Conservation (phyloP, 2,888 invertebrate genomes). For the Actias luna region DNA sequence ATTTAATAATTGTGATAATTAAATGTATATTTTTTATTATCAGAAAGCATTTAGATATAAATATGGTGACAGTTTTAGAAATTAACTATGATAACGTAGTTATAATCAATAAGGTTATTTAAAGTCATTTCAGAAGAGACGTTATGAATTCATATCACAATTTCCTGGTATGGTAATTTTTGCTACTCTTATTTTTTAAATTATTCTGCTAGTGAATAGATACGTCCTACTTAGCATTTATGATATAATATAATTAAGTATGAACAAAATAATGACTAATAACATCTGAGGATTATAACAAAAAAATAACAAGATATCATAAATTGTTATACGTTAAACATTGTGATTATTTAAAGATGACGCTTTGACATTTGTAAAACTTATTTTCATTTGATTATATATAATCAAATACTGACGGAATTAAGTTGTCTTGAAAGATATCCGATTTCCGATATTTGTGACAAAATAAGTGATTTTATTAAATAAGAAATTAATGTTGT, state of each 20-base stretch:
- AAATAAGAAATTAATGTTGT: no score
- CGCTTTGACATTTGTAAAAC: no score
- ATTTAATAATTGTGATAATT: neutral
- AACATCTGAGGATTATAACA: no score
- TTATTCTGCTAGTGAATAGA: neutral
- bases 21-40: neutral
- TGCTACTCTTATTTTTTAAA: neutral
- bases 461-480: no score
- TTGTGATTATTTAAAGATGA: no score
- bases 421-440: no score
- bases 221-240: neutral
- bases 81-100: neutral
- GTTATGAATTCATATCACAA: neutral
- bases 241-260: neutral
- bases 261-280: no score
- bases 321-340: no score
- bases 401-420: no score
- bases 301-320: no score
- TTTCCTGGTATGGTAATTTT: neutral
- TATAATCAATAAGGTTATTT: neutral
- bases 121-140: neutral
- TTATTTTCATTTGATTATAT: no score
- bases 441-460: no score
- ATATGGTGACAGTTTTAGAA: conserved; percentile 2
- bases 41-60: neutral